Percentiles rank a stretch among this genome's conserved stretches.
phyloP scores from a whole-genome alignment of 2,888 invertebrate genomes.

The Drosophila falleni region DNA sequence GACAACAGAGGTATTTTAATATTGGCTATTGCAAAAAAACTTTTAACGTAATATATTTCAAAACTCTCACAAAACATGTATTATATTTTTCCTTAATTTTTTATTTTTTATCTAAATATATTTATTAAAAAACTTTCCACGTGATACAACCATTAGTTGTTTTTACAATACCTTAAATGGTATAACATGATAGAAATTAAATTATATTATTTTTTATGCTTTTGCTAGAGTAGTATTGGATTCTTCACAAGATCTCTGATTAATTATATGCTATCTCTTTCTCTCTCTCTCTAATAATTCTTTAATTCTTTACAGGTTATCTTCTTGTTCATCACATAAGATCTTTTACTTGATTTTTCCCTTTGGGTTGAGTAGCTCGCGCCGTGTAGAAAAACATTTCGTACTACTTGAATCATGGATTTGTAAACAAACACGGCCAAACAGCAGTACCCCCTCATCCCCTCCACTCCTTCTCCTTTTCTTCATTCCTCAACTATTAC shows the following conservation, averaged over 20 bases:
- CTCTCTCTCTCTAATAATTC: background rate
- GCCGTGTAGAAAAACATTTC: slow-evolving; percentile 63
- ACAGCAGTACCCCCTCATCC: slow-evolving; percentile 14
- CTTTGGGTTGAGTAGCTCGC: slow-evolving; percentile 44
- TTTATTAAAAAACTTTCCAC: no score
- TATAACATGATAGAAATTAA: no score
- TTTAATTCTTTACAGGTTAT: slow-evolving; percentile 26
- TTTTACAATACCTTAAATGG: no score
- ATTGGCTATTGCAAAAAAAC: no score
- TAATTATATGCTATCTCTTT: background rate
- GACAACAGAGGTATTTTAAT: no score
- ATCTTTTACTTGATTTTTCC: slow-evolving; percentile 14
- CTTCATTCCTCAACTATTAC: background rate
- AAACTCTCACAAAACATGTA: no score
- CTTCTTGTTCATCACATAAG: background rate
- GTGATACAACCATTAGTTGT: no score
- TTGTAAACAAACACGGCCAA: slow-evolving; percentile 78
- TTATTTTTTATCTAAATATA: no score
- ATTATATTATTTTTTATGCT: background rate
- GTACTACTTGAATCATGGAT: slow-evolving; percentile 80
- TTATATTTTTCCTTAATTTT: no score
- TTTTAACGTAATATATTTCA: no score
- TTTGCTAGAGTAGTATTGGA: background rate
- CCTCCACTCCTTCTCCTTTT: background rate
- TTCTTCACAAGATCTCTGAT: background rate